Conservation (phyloP, 2,888 invertebrate genomes). For the Idaea dimidiata region DNA sequence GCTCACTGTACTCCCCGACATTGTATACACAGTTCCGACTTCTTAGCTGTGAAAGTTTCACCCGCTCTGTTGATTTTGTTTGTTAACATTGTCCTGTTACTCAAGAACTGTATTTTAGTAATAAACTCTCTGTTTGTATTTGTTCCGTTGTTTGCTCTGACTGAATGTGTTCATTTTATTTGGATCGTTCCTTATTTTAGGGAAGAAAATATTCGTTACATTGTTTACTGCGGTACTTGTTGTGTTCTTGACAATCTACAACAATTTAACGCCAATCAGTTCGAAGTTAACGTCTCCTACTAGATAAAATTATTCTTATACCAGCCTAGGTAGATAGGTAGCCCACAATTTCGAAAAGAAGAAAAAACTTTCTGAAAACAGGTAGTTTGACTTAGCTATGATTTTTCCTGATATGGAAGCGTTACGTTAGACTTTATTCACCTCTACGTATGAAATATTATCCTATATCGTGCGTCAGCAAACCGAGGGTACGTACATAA, state of each 20-base stretch:
- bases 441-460: background rate
- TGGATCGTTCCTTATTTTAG: conserved; percentile 20
- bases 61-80: conserved; percentile 69
- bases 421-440: background rate
- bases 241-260: background rate
- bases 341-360: no score
- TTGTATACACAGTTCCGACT: conserved; percentile 70
- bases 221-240: conserved; percentile 9
- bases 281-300: no score
- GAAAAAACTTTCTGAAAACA: no score
- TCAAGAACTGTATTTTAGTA: conserved; percentile 42
- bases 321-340: no score
- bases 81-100: conserved; percentile 62
- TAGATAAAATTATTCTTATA: no score
- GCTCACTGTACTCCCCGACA: conserved; percentile 60
- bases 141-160: conserved; percentile 30
- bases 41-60: conserved; percentile 70
- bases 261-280: background rate
- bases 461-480: background rate
- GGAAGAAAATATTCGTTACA: conserved; percentile 22
- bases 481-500: conserved; percentile 16
- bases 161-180: conserved; percentile 25
- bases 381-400: background rate
- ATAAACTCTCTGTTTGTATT: conserved; percentile 37
- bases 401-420: background rate